phyloP scores from a whole-genome alignment of 2,888 invertebrate genomes.

The Hypercompe scribonia region DNA sequence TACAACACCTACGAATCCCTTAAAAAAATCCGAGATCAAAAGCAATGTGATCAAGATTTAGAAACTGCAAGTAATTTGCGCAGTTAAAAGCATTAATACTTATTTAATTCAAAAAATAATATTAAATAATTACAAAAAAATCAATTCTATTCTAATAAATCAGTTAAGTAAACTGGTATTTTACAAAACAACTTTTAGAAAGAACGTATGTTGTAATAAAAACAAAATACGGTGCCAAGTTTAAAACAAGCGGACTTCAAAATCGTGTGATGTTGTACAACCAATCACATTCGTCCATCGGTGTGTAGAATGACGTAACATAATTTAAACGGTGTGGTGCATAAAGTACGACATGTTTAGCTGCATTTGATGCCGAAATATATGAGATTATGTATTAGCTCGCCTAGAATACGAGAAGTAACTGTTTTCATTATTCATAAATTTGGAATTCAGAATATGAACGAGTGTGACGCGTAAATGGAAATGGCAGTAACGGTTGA shows the following conservation, averaged over 20 bases:
- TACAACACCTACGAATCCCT: too few relatives aligned
- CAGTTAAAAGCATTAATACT: not conserved
- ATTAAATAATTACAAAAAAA: not conserved
- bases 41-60: not conserved
- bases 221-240: not conserved
- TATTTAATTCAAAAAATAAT: not conserved
- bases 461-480: not conserved
- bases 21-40: not conserved
- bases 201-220: not conserved
- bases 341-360: conserved; percentile 4
- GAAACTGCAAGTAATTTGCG: not conserved
- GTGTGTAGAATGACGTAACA: conserved; percentile 15
- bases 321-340: conserved; percentile 20
- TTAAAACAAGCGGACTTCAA: conserved; percentile 1
- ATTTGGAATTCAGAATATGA: not conserved
- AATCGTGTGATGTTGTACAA: conserved; percentile 12
- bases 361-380: not conserved
- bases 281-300: conserved; percentile 19
- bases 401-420: not conserved
- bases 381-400: not conserved
- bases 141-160: not conserved
- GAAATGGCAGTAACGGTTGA: not conserved
- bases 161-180: not conserved
- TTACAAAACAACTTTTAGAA: not conserved
- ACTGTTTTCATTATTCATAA: not conserved